Conservation (phyloP, 37 sponge, comb jelly and placozoan species). For the Geodia barretti region DNA sequence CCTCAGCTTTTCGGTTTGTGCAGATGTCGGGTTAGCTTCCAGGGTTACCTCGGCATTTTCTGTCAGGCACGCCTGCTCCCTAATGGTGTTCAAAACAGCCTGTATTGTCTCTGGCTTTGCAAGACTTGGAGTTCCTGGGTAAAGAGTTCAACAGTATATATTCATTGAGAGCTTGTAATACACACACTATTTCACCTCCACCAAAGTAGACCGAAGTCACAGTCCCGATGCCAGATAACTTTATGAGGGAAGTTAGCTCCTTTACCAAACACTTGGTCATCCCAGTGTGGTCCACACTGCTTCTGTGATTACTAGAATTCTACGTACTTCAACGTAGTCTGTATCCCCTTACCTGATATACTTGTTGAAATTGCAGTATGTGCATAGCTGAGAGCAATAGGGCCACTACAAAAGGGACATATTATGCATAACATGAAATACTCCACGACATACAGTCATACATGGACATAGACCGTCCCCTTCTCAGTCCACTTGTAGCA, state of each 20-base stretch:
- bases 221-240: conserved; percentile 1
- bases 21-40: conserved; percentile 80
- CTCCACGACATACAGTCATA: not conserved
- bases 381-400: conserved; percentile 71
- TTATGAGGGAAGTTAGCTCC: conserved; percentile 34
- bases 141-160: not conserved
- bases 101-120: conserved; percentile 48
- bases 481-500: not conserved
- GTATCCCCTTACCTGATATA: conserved; percentile 33
- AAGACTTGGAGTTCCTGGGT: conserved; percentile 81
- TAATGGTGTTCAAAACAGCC: conserved; percentile 44
- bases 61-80: not conserved
- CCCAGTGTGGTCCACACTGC: conserved; percentile 31
- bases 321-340: no score
- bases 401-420: conserved; percentile 66
- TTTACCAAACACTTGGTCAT: conserved; percentile 55
- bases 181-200: conserved; percentile 60
- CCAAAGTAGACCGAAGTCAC: conserved; percentile 82
- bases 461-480: conserved; percentile 25
- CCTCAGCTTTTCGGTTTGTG: conserved; percentile 43
- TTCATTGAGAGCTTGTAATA: no score
- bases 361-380: conserved; percentile 92
- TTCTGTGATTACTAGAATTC: no score
- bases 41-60: conserved; percentile 59
- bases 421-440: not conserved